Conservation (phyloP, 2,113 vertebrate species). For the Etheostoma spectabile region DNA sequence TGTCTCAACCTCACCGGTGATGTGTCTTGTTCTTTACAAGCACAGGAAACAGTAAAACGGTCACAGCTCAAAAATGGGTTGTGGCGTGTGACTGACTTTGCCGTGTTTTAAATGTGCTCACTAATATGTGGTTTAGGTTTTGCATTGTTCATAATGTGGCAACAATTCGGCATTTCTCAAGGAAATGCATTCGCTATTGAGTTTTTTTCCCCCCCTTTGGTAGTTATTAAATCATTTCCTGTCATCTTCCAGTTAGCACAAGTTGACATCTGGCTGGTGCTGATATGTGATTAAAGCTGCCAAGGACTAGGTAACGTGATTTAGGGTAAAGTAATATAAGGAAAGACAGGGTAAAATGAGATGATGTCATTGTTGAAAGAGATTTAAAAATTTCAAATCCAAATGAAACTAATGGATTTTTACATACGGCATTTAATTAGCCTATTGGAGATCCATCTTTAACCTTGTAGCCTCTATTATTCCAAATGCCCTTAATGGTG, state of each 20-base stretch:
- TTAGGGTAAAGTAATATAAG: not conserved
- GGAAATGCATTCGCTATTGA: not conserved
- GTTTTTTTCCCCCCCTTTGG: constrained; percentile 1
- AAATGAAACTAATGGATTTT: not conserved
- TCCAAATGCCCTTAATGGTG: constrained; percentile 1
- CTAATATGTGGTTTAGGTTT: not conserved
- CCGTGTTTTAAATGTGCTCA: not conserved
- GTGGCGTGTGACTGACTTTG: not conserved
- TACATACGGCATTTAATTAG: not conserved
- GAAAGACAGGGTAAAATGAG: not conserved
- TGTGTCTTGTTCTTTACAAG: constrained; percentile 40
- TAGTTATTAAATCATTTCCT: constrained; percentile 52
- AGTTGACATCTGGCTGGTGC: constrained; percentile 20
- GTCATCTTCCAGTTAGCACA: constrained; percentile 11
- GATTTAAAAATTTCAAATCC: not conserved
- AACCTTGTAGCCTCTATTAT: constrained; percentile 22
- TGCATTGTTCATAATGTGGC: constrained; percentile 6
- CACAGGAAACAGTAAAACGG: not conserved
- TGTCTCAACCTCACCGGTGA: not conserved
- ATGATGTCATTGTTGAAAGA: not conserved
- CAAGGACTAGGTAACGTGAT: not conserved
- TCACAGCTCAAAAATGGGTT: constrained; percentile 20
- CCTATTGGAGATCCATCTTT: constrained; percentile 3
- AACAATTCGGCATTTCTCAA: not conserved
- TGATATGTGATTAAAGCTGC: constrained; percentile 41